A percentile compares a stretch with the other conserved stretches of the same genome.
phyloP scores from a whole-genome alignment of 2,113 vertebrate genomes.

The Corvus hawaiiensis region DNA sequence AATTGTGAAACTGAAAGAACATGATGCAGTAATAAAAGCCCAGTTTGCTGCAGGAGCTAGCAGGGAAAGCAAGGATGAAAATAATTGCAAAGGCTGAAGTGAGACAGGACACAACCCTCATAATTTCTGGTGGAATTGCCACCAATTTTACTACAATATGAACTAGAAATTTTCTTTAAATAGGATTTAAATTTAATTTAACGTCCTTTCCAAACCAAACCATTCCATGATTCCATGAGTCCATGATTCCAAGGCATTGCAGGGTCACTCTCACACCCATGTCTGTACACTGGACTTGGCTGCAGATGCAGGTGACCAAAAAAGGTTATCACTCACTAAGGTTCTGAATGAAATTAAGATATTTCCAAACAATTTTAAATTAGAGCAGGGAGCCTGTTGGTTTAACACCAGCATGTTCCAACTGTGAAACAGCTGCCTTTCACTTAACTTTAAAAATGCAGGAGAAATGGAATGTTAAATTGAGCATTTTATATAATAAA shows the following conservation, averaged over 20 bases:
- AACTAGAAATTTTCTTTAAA: not conserved
- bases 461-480: not conserved
- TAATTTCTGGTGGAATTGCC: not conserved
- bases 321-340: fast-evolving
- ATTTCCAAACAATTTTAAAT: not conserved
- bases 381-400: not conserved
- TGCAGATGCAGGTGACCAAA: not conserved
- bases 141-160: not conserved
- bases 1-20: not conserved
- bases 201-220: not conserved
- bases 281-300: not conserved
- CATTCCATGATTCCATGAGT: not conserved
- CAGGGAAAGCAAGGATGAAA: not conserved
- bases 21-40: not conserved
- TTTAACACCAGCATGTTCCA: not conserved
- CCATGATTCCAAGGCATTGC: not conserved
- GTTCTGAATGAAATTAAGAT: not conserved
- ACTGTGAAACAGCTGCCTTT: not conserved
- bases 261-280: not conserved
- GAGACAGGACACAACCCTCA: not conserved
- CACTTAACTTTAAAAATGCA: not conserved
- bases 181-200: not conserved
- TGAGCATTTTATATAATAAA: not conserved
- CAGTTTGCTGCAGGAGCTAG: not conserved
- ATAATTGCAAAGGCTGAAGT: not conserved